These are phyloP conservation scores for Gracilinanus agilis DNA, from an alignment of 2,113 vertebrate genomes.

Conservation along the genomic window DNA sequence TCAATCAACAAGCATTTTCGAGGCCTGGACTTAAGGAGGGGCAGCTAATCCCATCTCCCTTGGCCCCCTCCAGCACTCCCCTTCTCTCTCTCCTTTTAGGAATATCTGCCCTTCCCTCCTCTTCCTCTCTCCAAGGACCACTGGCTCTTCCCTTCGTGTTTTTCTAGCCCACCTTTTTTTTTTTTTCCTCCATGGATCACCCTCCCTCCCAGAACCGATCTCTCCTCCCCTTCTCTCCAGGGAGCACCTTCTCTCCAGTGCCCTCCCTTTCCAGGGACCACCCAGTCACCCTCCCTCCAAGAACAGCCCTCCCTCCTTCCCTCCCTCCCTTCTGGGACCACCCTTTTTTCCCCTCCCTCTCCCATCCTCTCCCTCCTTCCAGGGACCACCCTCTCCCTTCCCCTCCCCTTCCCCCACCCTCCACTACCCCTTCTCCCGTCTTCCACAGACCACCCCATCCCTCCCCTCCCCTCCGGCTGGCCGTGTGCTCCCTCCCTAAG, in stretches of 20 bases:
- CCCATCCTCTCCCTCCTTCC: constrained; percentile 3
- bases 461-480: not conserved
- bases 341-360: constrained; percentile 2
- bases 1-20: not conserved
- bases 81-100: not conserved
- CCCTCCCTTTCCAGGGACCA: not conserved
- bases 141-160: not conserved
- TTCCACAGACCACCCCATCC: not conserved
- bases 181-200: not conserved
- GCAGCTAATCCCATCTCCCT: not conserved
- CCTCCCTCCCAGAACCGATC: not conserved
- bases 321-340: not conserved
- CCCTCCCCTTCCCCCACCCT: not conserved
- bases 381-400: constrained; percentile 3
- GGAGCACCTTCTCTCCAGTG: not conserved
- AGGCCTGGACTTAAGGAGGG: not conserved
- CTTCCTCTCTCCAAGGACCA: not conserved
- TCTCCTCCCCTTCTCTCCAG: not conserved
- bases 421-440: not conserved
- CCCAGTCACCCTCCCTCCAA: not conserved
- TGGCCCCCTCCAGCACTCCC: not conserved
- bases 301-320: not conserved
- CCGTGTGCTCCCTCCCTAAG: not conserved
- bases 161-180: not conserved
- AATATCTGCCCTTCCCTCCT: not conserved